Evolutionary conservation across 1,140 invertebrate genomes (phyloP), one percentile per base, ranked within the genome.

Genomic region (Meloidogyne floridensis): DNA sequence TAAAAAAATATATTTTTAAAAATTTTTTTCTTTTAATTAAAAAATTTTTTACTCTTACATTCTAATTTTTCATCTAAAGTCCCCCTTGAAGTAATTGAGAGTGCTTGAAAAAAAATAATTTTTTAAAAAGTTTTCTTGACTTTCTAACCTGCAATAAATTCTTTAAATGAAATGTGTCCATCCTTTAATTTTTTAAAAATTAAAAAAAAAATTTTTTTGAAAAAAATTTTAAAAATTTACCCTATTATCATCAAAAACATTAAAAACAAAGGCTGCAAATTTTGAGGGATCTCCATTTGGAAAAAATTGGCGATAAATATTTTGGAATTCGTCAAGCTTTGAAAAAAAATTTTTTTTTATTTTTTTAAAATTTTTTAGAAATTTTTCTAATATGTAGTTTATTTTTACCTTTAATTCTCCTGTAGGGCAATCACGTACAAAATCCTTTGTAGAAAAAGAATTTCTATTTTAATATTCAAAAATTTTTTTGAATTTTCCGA

Each of bases 221-320:
- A 71, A 75, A 75, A 82, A 82, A 80, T 18, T 43, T 77, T 71
- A 72, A 80, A 78, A 5, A 74, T 86, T 80, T 87, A 92, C 91
- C 87, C 91, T 91, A 78, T 92, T 91, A 53, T 90, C 88, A 86
- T 92, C 92, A 85, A 92, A 92, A 5, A 92, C 92, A 85, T 92
- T 92, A 84, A 92, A 92, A 0, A 92, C 91, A 86, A 91, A 92
- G 32, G 89, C 86, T 18, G 92, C 91, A 87, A 92, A 92, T 81
- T 92, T 92, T 47, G 91, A 91, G 2, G 92, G 91, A 85, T 92
- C 91, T n/a, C 92, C 92, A 83, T 91, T 90, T 15, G 92, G 92
- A 83, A 92, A 92, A 83, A 92, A 92, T 82, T 92, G 91, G 71
- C 91, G 90, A 83, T 92, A 92, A 70, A 92, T 92, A 51, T 88